These are phyloP conservation scores for Hypotaenidia okinawae DNA, from an alignment of 2,797 vertebrate species.

Conservation along the genomic window DNA sequence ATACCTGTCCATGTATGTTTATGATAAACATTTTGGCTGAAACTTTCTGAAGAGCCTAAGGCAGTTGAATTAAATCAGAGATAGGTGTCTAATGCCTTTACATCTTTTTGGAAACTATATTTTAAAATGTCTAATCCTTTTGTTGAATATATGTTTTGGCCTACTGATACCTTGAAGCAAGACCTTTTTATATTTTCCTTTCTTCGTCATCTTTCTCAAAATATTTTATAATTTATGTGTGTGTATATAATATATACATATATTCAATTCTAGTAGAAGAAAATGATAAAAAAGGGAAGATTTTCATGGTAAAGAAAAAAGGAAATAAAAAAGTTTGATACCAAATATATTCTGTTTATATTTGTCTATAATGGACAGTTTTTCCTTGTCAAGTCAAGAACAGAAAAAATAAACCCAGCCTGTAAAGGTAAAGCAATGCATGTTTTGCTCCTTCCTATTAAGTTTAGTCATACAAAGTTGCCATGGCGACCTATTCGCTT, in stretches of 20 bases:
- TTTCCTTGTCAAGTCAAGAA: neutral
- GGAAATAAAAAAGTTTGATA: neutral
- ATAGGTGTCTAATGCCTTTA: neutral
- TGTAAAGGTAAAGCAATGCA: neutral
- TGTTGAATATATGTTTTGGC: neutral
- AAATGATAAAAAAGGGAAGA: neutral
- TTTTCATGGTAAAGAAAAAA: neutral
- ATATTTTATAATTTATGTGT: neutral
- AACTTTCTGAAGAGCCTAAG: neutral
- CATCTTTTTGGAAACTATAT: neutral
- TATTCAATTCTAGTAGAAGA: neutral
- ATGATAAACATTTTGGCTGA: neutral
- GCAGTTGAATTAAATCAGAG: neutral
- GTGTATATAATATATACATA: neutral
- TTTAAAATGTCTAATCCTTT: neutral
- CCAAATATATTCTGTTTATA: neutral
- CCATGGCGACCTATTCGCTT: conserved; percentile 7
- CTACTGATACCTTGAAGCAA: neutral
- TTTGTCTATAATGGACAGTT: neutral
- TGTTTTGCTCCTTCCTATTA: neutral
- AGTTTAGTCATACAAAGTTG: conserved; percentile 28
- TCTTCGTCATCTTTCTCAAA: neutral
- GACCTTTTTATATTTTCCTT: neutral
- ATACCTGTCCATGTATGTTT: neutral
- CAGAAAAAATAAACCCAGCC: neutral